Percentiles rank a stretch among this genome's conserved stretches.
phyloP scores from a whole-genome alignment of 2,113 vertebrate species.

The Murina feae region DNA sequence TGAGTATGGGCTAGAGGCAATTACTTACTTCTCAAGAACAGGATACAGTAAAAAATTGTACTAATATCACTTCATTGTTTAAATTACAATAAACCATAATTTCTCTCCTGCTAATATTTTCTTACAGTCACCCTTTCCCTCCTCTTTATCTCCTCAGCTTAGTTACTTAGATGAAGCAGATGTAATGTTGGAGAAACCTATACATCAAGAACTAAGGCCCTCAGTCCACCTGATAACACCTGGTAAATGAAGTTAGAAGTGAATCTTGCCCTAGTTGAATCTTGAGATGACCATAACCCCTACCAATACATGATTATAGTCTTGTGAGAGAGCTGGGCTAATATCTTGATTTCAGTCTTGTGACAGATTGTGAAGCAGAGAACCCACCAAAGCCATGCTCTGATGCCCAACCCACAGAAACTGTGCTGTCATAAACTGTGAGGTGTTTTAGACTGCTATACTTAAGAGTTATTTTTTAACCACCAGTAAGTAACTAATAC shows the following conservation, averaged over 20 bases:
- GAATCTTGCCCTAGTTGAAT: not conserved
- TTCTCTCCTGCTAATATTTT: not conserved
- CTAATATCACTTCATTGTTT: not conserved
- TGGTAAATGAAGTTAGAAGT: not conserved
- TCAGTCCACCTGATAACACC: not conserved
- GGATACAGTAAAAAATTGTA: not conserved
- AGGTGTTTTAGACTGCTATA: not conserved
- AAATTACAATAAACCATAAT: not conserved
- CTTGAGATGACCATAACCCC: not conserved
- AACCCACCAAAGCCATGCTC: not conserved
- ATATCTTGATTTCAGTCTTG: not conserved
- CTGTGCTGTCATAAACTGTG: not conserved
- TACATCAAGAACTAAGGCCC: not conserved
- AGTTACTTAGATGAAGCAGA: not conserved
- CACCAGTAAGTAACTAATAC: not conserved
- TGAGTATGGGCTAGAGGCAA: not conserved
- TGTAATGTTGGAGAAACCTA: not conserved
- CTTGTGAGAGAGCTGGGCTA: not conserved
- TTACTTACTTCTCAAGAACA: not conserved
- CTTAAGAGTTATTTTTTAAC: not conserved
- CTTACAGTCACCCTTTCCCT: not conserved
- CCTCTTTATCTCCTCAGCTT: not conserved
- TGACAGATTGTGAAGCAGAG: not conserved
- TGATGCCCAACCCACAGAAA: not conserved
- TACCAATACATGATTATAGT: not conserved